phyloP scores from a whole-genome alignment of 2,888 invertebrate genomes.

The Eulithis testata region DNA sequence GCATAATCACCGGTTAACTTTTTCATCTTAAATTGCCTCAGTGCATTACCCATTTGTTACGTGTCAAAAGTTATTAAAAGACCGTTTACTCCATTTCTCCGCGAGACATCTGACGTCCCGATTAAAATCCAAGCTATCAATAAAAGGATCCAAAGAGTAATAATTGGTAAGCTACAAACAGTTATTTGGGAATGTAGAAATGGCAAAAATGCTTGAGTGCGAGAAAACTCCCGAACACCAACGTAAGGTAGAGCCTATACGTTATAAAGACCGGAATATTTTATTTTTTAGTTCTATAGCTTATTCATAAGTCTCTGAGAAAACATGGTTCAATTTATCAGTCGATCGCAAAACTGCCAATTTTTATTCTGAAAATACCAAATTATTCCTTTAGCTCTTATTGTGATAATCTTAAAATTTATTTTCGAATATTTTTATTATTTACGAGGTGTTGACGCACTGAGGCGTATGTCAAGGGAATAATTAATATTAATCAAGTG shows the following conservation, averaged over 20 bases:
- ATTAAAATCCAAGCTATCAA: slow-evolving; percentile 51
- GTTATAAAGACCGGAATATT: background rate
- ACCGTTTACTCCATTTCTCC: slow-evolving; percentile 34
- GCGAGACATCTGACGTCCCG: slow-evolving; percentile 35
- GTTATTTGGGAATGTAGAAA: background rate
- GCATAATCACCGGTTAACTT: slow-evolving; percentile 12
- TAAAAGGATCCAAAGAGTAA: slow-evolving; percentile 39
- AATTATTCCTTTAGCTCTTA: slow-evolving; percentile 11
- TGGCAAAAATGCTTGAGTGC: background rate
- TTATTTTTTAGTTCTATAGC: background rate
- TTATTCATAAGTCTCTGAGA: slow-evolving; percentile 12
- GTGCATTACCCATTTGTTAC: slow-evolving; percentile 28
- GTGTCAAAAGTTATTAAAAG: slow-evolving; percentile 36
- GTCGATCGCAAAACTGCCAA: slow-evolving; percentile 38
- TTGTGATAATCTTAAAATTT: slow-evolving; percentile 23
- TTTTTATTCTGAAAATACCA: slow-evolving; percentile 26
- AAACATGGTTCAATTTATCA: slow-evolving; percentile 42
- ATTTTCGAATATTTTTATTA: slow-evolving; percentile 16
- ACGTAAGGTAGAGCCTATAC: background rate
- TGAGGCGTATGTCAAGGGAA: slow-evolving; percentile 42
- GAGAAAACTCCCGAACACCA: background rate
- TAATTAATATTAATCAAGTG: slow-evolving; percentile 61
- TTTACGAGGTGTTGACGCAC: slow-evolving; percentile 20
- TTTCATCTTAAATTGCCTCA: slow-evolving; percentile 17
- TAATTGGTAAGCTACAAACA: slow-evolving; percentile 8